Percentiles rank a stretch among this genome's conserved stretches.
Conservation (phyloP, 2,113 vertebrate genomes). For the Pampusana beccarii region DNA sequence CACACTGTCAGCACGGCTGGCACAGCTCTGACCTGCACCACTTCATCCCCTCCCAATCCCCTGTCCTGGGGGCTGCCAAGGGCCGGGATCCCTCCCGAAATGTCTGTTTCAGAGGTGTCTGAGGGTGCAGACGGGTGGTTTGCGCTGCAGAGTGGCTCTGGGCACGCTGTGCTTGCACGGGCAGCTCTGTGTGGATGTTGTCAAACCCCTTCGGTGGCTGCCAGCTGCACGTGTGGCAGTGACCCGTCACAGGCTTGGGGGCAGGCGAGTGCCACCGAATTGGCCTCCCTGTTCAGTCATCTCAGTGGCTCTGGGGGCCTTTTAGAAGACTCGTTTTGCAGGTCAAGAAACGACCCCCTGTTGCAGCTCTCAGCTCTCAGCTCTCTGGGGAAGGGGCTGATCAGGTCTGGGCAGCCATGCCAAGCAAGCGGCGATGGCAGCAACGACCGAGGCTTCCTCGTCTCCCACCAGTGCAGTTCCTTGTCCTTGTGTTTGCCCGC, state of each 20-base stretch:
- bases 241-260: neutral
- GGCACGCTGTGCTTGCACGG: neutral
- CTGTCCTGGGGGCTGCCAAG: neutral
- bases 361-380: neutral
- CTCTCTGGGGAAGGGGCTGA: neutral
- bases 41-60: fast-evolving
- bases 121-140: fast-evolving
- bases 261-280: neutral
- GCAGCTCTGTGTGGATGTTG: neutral
- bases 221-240: fast-evolving
- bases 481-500: neutral
- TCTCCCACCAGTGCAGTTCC: neutral
- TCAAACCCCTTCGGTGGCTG: neutral
- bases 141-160: neutral
- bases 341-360: fast-evolving
- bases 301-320: neutral
- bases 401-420: neutral
- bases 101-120: neutral
- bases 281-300: fast-evolving
- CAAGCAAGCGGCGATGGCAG: neutral
- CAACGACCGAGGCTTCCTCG: fast-evolving
- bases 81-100: neutral
- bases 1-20: fast-evolving
- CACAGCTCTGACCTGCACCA: neutral
- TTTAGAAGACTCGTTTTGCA: neutral